Conservation (phyloP, 2,797 vertebrate species). For the Platyrinchus mystaceus region DNA sequence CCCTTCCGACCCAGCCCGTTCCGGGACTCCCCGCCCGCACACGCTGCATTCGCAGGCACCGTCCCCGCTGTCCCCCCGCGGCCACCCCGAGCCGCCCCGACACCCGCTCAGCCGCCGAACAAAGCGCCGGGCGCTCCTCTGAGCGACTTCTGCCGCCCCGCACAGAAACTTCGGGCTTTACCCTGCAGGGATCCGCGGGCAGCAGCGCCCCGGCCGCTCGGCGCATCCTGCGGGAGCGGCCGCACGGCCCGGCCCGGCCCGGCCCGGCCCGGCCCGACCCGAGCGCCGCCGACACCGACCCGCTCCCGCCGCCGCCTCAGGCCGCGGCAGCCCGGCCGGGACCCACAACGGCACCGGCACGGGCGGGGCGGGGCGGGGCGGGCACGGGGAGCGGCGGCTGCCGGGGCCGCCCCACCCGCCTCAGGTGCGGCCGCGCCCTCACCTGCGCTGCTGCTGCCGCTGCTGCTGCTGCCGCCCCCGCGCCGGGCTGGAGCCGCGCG, state of each 20-base stretch:
- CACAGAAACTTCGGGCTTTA: neutral
- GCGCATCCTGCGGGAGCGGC: neutral
- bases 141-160: neutral
- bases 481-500: neutral
- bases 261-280: neutral
- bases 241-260: neutral
- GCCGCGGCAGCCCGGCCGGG: neutral
- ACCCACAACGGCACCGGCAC: neutral
- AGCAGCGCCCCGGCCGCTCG: neutral
- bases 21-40: neutral
- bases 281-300: neutral
- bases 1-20: neutral
- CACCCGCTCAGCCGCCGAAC: neutral
- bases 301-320: neutral
- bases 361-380: neutral
- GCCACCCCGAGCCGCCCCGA: neutral
- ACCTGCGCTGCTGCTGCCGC: neutral
- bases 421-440: neutral
- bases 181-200: neutral
- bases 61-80: rapidly evolving
- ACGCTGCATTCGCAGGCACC: rapidly evolving
- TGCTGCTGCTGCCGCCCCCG: neutral
- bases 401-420: neutral
- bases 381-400: neutral
- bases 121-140: neutral